Percentiles rank a stretch among this genome's conserved stretches.
Evolutionary conservation across 1,140 invertebrate species (phyloP).

Genomic region (Drosophila orena): DNA sequence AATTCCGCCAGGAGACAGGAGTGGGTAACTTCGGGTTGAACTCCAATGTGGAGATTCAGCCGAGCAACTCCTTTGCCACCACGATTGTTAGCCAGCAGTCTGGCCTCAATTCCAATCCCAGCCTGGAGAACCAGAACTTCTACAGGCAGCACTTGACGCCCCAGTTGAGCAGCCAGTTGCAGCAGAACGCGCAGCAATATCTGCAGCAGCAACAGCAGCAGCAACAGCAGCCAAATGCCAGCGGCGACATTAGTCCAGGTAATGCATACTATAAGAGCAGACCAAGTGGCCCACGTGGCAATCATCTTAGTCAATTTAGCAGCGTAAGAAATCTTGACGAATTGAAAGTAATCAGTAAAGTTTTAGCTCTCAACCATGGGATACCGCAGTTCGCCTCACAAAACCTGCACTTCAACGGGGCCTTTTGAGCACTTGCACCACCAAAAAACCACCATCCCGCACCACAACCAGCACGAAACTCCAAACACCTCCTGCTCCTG

Average conservation of each 20-base stretch:
- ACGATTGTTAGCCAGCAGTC: constrained; percentile 65
- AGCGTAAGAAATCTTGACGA: constrained; percentile 87
- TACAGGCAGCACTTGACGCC: constrained; percentile 79
- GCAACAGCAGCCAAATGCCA: constrained; percentile 27
- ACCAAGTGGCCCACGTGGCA: constrained; percentile 85
- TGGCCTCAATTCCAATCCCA: constrained; percentile 46
- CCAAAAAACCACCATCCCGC: constrained; percentile 39
- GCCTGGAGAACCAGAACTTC: constrained; percentile 79
- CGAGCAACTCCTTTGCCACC: constrained; percentile 66
- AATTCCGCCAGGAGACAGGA: constrained; percentile 85
- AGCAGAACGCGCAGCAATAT: constrained; percentile 79
- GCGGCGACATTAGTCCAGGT: constrained; percentile 64
- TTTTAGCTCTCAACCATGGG: constrained; percentile 90
- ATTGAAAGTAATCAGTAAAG: constrained; percentile 92
- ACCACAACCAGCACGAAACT: constrained; percentile 29
- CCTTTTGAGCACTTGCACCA: constrained; percentile 74
- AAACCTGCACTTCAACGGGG: constrained; percentile 76
- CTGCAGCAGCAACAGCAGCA: constrained; percentile 71
- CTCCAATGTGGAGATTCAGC: constrained; percentile 66
- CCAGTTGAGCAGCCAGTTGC: constrained; percentile 73
- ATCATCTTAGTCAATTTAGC: constrained; percentile 87
- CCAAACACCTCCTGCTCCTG: constrained; percentile 41
- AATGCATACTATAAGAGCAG: constrained; percentile 66
- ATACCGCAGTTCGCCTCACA: constrained; percentile 80
- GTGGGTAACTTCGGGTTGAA: constrained; percentile 84